phyloP scores from a whole-genome alignment of 2,888 invertebrate species.

The Habrosyne pyritoides region DNA sequence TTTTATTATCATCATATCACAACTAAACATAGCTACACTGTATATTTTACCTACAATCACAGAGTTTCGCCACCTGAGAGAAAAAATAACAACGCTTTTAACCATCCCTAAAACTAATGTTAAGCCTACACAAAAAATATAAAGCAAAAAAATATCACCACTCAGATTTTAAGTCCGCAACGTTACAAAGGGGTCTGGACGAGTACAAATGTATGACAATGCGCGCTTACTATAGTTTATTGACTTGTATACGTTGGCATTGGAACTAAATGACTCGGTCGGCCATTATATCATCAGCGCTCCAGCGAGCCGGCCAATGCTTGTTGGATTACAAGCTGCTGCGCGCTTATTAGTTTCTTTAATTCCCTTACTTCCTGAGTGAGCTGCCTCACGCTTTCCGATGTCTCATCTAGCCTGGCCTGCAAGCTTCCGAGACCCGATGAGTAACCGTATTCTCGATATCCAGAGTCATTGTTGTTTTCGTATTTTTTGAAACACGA shows the following conservation, averaged over 20 bases:
- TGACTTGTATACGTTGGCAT: slow-evolving; percentile 79
- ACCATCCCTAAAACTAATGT: slow-evolving; percentile 6
- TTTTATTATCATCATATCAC: slow-evolving; percentile 54
- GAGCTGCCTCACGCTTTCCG: slow-evolving; percentile 86
- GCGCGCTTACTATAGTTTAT: slow-evolving; percentile 68
- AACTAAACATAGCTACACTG: slow-evolving; percentile 37
- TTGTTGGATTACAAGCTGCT: slow-evolving; percentile 79
- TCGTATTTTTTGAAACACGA: slow-evolving; percentile 87
- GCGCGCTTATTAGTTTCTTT: slow-evolving; percentile 82
- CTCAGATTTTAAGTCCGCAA: slow-evolving; percentile 65
- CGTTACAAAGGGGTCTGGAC: slow-evolving; percentile 54
- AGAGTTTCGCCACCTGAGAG: slow-evolving; percentile 48
- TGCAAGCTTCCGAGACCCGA: slow-evolving; percentile 84
- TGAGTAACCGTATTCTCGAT: slow-evolving; percentile 82
- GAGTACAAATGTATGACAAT: slow-evolving; percentile 57
- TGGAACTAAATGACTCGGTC: slow-evolving; percentile 71
- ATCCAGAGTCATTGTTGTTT: slow-evolving; percentile 82
- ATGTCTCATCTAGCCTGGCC: slow-evolving; percentile 86
- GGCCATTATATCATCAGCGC: slow-evolving; percentile 78
- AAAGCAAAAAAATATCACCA: slow-evolving; percentile 62
- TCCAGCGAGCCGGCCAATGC: slow-evolving; percentile 74
- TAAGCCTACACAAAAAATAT: slow-evolving; percentile 19
- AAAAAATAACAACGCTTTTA: slow-evolving; percentile 27
- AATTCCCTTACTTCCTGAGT: slow-evolving; percentile 88
- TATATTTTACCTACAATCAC: slow-evolving; percentile 55